Conservation (phyloP, 2,113 vertebrate genomes). For the Connochaetes taurinus region DNA sequence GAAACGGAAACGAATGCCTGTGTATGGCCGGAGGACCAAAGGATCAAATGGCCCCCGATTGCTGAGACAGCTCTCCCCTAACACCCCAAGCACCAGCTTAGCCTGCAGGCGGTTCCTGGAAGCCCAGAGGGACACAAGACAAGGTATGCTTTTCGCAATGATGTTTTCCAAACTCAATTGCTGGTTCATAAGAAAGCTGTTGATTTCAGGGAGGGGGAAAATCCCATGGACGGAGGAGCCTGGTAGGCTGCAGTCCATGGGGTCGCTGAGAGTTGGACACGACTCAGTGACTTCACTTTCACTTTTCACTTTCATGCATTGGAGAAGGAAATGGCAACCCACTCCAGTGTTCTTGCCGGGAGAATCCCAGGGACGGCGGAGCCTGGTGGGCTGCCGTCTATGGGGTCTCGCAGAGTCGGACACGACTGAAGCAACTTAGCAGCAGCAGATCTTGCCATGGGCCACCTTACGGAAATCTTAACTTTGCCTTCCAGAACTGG, state of each 20-base stretch:
- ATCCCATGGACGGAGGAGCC: too few species aligned
- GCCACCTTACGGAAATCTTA: not conserved
- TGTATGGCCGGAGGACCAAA: not conserved
- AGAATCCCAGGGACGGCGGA: too few species aligned
- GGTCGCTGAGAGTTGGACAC: too few species aligned
- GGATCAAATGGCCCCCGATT: not conserved
- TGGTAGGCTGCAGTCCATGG: too few species aligned
- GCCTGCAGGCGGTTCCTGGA: not conserved
- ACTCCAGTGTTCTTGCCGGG: too few species aligned
- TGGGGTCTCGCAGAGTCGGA: too few species aligned
- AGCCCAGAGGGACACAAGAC: not conserved
- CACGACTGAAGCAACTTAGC: too few species aligned
- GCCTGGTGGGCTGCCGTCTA: too few species aligned
- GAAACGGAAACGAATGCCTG: not conserved
- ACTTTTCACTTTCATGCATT: too few species aligned
- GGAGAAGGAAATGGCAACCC: too few species aligned
- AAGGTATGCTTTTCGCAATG: conserved; percentile 9
- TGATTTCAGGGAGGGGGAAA: not conserved
- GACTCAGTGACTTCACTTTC: too few species aligned
- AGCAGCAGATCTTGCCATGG: not conserved
- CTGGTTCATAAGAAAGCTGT: not conserved
- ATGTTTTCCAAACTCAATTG: not conserved
- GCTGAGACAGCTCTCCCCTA: not conserved
- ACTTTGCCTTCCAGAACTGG: not conserved
- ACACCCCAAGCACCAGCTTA: conserved; percentile 16